A percentile compares a stretch with the other conserved stretches of the same genome.
Conservation (phyloP, 2,797 vertebrate species). For the Loriculus beryllinus region DNA sequence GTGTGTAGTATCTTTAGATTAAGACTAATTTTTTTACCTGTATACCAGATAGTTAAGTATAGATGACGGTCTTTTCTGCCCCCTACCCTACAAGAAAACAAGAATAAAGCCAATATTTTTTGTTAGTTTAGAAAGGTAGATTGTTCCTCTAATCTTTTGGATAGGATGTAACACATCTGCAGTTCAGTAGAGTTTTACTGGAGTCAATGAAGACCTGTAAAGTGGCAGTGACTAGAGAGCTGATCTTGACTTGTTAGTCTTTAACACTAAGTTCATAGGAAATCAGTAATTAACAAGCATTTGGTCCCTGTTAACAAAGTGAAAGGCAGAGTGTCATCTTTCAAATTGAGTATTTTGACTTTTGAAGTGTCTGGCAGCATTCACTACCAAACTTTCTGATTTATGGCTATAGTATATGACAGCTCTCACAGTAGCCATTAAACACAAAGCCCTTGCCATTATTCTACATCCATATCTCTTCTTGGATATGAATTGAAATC, state of each 20-base stretch:
- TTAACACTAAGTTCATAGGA: not conserved
- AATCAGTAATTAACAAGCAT: not conserved
- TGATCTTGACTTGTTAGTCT: not conserved
- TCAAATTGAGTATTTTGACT: not conserved
- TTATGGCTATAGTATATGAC: not conserved
- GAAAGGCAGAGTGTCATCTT: not conserved
- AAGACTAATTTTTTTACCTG: not conserved
- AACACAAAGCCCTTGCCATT: conserved; percentile 6
- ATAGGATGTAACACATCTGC: not conserved
- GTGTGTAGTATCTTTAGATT: not conserved
- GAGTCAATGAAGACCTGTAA: not conserved
- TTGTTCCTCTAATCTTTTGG: not conserved
- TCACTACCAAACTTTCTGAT: not conserved
- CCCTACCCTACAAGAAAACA: not conserved
- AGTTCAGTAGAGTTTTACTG: not conserved
- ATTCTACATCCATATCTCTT: conserved; percentile 15
- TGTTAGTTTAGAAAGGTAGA: not conserved
- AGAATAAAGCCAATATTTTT: not conserved
- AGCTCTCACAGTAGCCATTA: conserved; percentile 15
- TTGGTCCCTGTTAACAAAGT: not conserved
- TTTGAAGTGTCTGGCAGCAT: not conserved
- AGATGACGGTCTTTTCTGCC: not conserved
- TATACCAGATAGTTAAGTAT: not conserved
- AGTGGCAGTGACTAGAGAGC: not conserved
- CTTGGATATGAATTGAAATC: conserved; percentile 32